Percentiles rank a stretch among this genome's conserved stretches.
Conservation (phyloP, 2,888 invertebrate species). For the Dryomyza anilis region DNA sequence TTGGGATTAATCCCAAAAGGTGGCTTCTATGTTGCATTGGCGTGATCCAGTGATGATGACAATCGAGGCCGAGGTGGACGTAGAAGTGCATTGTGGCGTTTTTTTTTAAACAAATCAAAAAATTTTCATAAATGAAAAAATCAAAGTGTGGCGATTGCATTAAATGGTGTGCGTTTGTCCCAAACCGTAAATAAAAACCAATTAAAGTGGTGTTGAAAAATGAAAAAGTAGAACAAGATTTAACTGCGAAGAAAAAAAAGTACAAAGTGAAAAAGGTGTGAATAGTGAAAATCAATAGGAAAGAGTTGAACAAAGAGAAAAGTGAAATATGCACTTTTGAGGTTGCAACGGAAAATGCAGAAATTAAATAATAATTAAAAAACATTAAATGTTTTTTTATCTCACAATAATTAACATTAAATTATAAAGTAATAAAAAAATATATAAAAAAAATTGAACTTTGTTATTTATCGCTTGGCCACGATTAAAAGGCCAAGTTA, state of each 20-base stretch:
- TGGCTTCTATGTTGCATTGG: not conserved
- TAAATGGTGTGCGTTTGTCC: not conserved
- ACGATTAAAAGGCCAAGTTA: too few species aligned
- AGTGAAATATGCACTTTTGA: constrained; percentile 19
- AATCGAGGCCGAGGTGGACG: not conserved
- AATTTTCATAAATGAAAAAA: not conserved
- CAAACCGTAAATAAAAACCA: not conserved
- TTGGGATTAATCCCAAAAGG: too few species aligned
- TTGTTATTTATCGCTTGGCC: too few species aligned
- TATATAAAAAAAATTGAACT: too few species aligned
- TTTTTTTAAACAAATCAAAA: not conserved
- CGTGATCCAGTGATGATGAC: constrained; percentile 10
- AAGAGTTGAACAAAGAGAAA: constrained; percentile 9
- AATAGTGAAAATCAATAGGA: constrained; percentile 23
- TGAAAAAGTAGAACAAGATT: constrained; percentile 1
- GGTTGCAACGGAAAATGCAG: constrained; percentile 21
- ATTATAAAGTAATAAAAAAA: too few species aligned
- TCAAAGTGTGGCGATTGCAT: not conserved
- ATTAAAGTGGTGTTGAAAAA: not conserved
- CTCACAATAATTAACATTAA: too few species aligned
- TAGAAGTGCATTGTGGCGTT: not conserved
- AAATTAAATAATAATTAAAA: too few species aligned
- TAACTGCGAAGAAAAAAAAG: not conserved
- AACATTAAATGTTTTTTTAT: too few species aligned
- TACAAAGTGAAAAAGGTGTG: constrained; percentile 4